A percentile compares a stretch with the other conserved stretches of the same genome.
phyloP scores from a whole-genome alignment of 2,797 vertebrate species.

The Leptatherina wallacei region DNA sequence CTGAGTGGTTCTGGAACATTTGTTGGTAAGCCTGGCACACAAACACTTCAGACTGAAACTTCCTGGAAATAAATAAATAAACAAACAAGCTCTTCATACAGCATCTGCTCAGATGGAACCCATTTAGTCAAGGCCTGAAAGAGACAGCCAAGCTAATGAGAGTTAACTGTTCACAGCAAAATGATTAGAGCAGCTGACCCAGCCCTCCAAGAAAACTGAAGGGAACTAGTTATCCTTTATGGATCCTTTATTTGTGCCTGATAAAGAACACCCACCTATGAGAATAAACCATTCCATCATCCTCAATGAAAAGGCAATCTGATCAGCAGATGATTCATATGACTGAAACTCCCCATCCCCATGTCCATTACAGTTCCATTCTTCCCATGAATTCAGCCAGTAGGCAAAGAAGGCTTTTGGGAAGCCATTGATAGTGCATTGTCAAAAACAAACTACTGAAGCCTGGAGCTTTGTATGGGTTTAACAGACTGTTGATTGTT shows the following conservation, averaged over 20 bases:
- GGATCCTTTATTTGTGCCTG: conserved; percentile 20
- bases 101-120: conserved; percentile 77
- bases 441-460: conserved; percentile 43
- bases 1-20: conserved; percentile 52
- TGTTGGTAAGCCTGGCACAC: conserved; percentile 50
- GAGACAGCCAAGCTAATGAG: conserved; percentile 70
- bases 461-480: conserved; percentile 26
- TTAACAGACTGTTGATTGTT: conserved; percentile 61
- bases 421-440: conserved; percentile 49
- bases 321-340: conserved; percentile 34
- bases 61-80: conserved; percentile 76
- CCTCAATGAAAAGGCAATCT: conserved; percentile 25
- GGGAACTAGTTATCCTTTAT: not conserved
- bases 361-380: conserved; percentile 56
- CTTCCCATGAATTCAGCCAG: conserved; percentile 43
- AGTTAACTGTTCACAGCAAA: conserved; percentile 69
- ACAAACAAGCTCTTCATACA: conserved; percentile 70
- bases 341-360: conserved; percentile 28
- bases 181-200: conserved; percentile 64
- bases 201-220: conserved; percentile 34
- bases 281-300: conserved; percentile 22
- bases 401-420: conserved; percentile 30
- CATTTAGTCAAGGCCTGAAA: conserved; percentile 68
- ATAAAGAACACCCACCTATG: conserved; percentile 24
- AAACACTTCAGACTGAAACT: conserved; percentile 65